These are phyloP conservation scores for Dysdera silvatica DNA, from an alignment of 1,140 invertebrate species.

Conservation along the genomic window DNA sequence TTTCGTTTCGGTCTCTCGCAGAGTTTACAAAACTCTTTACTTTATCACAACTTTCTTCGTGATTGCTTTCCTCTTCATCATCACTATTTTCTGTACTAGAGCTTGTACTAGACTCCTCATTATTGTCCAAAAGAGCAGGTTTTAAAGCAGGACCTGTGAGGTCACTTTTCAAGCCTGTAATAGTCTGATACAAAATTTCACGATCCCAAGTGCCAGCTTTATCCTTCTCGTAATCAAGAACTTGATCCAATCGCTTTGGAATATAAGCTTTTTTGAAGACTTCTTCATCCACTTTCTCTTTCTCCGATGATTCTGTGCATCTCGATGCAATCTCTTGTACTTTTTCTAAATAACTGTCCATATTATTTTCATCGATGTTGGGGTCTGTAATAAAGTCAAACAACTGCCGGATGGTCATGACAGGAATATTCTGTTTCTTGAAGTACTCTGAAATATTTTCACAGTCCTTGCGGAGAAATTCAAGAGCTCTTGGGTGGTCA, in stretches of 20 bases:
- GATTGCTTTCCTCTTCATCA: slow-evolving; percentile 43
- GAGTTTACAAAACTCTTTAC: slow-evolving; percentile 47
- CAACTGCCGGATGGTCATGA: slow-evolving; percentile 79
- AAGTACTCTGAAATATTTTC: slow-evolving; percentile 76
- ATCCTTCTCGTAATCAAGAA: slow-evolving; percentile 84
- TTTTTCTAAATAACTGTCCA: slow-evolving; percentile 56
- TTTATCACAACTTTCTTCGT: slow-evolving; percentile 18
- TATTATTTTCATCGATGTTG: slow-evolving; percentile 69
- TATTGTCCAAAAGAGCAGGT: neutral
- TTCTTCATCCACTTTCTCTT: slow-evolving; percentile 47
- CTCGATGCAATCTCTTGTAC: slow-evolving; percentile 40
- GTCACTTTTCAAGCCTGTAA: slow-evolving; percentile 73
- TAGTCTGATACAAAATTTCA: slow-evolving; percentile 69
- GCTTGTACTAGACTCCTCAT: neutral
- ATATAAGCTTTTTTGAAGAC: slow-evolving; percentile 88
- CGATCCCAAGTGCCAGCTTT: slow-evolving; percentile 68
- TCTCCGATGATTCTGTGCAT: slow-evolving; percentile 40
- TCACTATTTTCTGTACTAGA: slow-evolving; percentile 50
- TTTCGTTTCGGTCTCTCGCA: slow-evolving; percentile 74
- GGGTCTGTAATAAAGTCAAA: slow-evolving; percentile 95
- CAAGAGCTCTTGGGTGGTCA: slow-evolving; percentile 66
- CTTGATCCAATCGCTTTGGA: slow-evolving; percentile 85
- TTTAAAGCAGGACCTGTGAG: slow-evolving; percentile 57
- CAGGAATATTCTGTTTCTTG: slow-evolving; percentile 74
- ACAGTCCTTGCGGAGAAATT: slow-evolving; percentile 75